Base-by-base conservation (phyloP, 2,888 invertebrate genomes). In the Halocaridina rubra region DNA sequence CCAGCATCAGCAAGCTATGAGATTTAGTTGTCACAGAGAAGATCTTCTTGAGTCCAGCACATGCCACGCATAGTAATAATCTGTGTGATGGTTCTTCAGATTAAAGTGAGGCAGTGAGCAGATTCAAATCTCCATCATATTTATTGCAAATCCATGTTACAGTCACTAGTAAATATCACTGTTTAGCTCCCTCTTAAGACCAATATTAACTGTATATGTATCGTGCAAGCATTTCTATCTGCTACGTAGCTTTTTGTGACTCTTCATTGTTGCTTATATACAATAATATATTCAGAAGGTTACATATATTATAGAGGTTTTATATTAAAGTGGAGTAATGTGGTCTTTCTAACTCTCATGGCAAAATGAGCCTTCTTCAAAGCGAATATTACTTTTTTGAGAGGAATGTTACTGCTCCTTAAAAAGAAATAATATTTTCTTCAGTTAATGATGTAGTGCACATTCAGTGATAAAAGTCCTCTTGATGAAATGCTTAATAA, bases 191-290 rank as follows among this genome's bases (percentile, higher is more conserved):
- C 57, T 64, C 22, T 24, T 69, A 81, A 81, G 81, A 81, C 39
- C 81, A 76, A 53, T 76, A 74, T 76, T 59, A 67, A 33, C 76
- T 72, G 72, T 72, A 59, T 27, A n/a, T 77, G 71, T 81, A 67
- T 75, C 76, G 81, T 81, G 81, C 76, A 72, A 84, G 78, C 78
- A 78, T 78, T 84, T 78, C 71, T 84, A 78, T 81, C 75, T 76
- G 82, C 82, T 69, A 33, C n/a, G n/a, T 71, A 72, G 82, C 82
- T 84, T 84, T 80, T 78, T 82, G 82, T 84, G 82, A 82, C 77
- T 77, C 72, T 32, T 77, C 71, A 77, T 84, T 78, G 82, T 84
- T 78, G 82, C 82, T 72, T 53, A 59, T 84, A 67, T 82, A 78
- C 82, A 84, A 77, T n/a, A n/a, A n/a, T n/a, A n/a, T n/a, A n/a